phyloP scores from a whole-genome alignment of 1,140 invertebrate species.

The Heliconius himera region DNA sequence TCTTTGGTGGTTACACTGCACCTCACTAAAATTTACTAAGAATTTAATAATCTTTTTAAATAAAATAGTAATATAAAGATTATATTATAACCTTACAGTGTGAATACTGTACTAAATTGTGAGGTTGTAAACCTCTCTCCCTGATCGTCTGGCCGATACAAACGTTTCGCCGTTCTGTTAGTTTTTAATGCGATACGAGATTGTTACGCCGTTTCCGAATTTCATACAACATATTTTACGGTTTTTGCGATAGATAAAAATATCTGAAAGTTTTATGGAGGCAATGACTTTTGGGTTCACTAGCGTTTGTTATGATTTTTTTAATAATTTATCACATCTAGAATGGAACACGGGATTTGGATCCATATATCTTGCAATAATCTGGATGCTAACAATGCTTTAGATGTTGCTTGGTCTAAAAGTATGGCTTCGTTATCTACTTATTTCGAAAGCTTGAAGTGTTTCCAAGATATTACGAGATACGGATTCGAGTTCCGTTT shows the following conservation, averaged over 20 bases:
- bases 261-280: conserved; percentile 19
- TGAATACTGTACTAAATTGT: conserved; percentile 4
- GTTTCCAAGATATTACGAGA: too few relatives aligned
- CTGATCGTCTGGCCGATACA: conserved; percentile 15
- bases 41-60: too few relatives aligned
- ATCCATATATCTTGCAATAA: too few relatives aligned
- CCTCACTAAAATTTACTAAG: too few relatives aligned
- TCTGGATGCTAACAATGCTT: too few relatives aligned
- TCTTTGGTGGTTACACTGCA: too few relatives aligned
- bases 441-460: too few relatives aligned
- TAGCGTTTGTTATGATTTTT: background rate
- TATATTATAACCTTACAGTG: background rate
- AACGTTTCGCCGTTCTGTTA: conserved; percentile 18
- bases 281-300: background rate
- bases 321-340: background rate
- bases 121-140: background rate
- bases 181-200: conserved; percentile 23
- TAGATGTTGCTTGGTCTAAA: too few relatives aligned
- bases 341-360: too few relatives aligned
- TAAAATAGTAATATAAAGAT: background rate
- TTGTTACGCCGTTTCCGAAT: conserved; percentile 20
- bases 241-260: conserved; percentile 12
- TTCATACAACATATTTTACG: conserved; percentile 24
- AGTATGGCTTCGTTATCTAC: too few relatives aligned
- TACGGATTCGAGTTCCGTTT: too few relatives aligned